Base-by-base conservation (phyloP, 2,797 vertebrate species). In the Notolepis coatsorum region DNA sequence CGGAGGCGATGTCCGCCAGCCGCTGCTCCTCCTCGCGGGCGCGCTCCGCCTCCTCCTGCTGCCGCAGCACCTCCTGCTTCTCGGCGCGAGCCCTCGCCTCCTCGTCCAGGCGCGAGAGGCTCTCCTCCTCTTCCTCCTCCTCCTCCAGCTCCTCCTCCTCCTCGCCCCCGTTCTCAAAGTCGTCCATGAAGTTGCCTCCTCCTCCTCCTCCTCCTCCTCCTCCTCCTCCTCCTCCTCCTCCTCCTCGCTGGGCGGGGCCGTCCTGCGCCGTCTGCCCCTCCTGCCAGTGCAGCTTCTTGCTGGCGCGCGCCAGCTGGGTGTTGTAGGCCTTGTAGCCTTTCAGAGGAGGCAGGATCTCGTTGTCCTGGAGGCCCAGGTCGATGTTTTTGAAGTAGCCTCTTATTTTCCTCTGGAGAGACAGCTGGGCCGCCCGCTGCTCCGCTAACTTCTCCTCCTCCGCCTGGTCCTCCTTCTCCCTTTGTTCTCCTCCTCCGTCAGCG, bases 1-100 rank as follows among this genome's bases (percentile, higher is more conserved):
- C 96, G 0, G 96, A 96, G 51, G 96, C 96, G 0, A 96, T 94
- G 87, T 96, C 95, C 0, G 96, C 95, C 72, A 97, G 81, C 59
- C 94, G 90, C 82, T 97, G 96, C 73, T 96, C 95, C 75, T 96
- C 95, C 37, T 95, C 95, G 7, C 94, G 91, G 45, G 94, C 94
- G 0, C 90, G 93, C 85, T 96, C 94, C 1, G 95, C 95, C 79
- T 96, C 96, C 72, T 94, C 94, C 21, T 94, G 95, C 84, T 96
- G 95, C 49, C 94, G 76, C 60, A 94, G 88, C 63, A 96, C 93
- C 79, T 95, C 95, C 71, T 95, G 94, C 48, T 96, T 93, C 81
- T 96, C 92, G 1, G 92, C 92, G 0, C 83, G 88, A 0, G 91
- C 92, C 48, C 86, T 84, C 0, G 88, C 92, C 78, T 93, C 92